phyloP scores from a whole-genome alignment of 1,140 invertebrate species.

The Megalonaias nervosa region DNA sequence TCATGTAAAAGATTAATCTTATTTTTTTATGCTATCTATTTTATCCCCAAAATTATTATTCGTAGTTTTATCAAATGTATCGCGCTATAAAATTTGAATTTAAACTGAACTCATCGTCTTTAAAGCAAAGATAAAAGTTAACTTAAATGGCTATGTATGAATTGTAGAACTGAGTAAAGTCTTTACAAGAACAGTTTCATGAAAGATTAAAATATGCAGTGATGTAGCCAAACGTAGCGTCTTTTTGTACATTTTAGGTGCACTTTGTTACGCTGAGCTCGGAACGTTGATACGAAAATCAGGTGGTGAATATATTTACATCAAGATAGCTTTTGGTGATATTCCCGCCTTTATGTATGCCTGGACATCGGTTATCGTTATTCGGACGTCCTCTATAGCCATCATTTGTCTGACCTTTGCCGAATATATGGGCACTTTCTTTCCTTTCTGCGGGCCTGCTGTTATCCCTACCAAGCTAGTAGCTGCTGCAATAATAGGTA shows the following conservation, averaged over 20 bases:
- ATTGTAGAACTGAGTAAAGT: too few species aligned
- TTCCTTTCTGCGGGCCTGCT: constrained; percentile 54
- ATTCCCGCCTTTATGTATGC: constrained; percentile 93
- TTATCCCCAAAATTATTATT: too few species aligned
- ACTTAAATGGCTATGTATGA: too few species aligned
- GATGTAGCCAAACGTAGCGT: too few species aligned
- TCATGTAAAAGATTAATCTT: too few species aligned
- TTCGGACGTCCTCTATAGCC: constrained; percentile 76
- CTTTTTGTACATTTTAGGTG: constrained; percentile 74
- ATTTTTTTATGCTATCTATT: too few species aligned
- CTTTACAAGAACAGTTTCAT: too few species aligned
- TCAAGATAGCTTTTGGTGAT: constrained; percentile 57
- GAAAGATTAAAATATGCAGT: too few species aligned
- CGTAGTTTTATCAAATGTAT: too few species aligned
- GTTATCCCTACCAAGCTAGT: constrained; percentile 45
- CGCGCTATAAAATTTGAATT: too few species aligned
- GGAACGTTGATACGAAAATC: constrained; percentile 79
- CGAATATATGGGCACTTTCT: constrained; percentile 50
- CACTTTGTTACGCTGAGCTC: constrained; percentile 86
- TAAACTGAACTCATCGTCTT: too few species aligned
- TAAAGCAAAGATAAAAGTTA: too few species aligned
- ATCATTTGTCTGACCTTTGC: constrained; percentile 61
- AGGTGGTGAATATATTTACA: constrained; percentile 65
- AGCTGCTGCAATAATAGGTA: constrained; percentile 53
- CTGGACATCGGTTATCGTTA: constrained; percentile 76